A percentile compares a stretch with the other conserved stretches of the same genome.
phyloP scores from a whole-genome alignment of 2,797 vertebrate species.

The Pempheris klunzingeri region DNA sequence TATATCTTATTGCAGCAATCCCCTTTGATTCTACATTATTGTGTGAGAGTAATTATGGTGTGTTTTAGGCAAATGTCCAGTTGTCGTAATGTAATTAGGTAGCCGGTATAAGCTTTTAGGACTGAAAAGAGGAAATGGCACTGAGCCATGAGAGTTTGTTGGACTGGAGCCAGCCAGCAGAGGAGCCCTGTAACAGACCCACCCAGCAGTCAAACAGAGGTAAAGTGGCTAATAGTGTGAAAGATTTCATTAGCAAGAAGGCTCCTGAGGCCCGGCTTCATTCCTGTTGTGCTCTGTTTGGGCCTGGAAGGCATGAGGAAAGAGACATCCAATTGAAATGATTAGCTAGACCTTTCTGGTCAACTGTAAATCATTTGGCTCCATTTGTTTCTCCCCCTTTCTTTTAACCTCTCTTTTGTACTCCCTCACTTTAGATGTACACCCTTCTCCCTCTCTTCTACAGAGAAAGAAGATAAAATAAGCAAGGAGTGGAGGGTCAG shows the following conservation, averaged over 20 bases:
- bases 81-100: constrained; percentile 43
- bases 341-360: constrained; percentile 42
- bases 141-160: constrained; percentile 29
- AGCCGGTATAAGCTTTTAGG: constrained; percentile 29
- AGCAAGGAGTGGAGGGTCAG: constrained; percentile 71
- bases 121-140: constrained; percentile 3
- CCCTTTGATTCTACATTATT: constrained; percentile 24
- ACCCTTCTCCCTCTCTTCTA: constrained; percentile 43
- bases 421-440: constrained; percentile 30
- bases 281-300: constrained; percentile 26
- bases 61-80: constrained; percentile 23
- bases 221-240: constrained; percentile 32
- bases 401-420: constrained; percentile 39
- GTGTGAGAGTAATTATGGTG: constrained; percentile 13
- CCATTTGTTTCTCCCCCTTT: constrained; percentile 47
- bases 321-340: constrained; percentile 42
- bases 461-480: constrained; percentile 71
- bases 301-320: constrained; percentile 26
- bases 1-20: constrained; percentile 42
- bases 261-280: not conserved
- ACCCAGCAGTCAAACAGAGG: constrained; percentile 45
- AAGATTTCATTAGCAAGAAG: constrained; percentile 26
- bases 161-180: constrained; percentile 20
- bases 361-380: constrained; percentile 55
- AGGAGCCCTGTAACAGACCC: constrained; percentile 8